These are phyloP conservation scores for Chloebia gouldiae DNA, from an alignment of 2,113 vertebrate genomes.

Conservation along the genomic window DNA sequence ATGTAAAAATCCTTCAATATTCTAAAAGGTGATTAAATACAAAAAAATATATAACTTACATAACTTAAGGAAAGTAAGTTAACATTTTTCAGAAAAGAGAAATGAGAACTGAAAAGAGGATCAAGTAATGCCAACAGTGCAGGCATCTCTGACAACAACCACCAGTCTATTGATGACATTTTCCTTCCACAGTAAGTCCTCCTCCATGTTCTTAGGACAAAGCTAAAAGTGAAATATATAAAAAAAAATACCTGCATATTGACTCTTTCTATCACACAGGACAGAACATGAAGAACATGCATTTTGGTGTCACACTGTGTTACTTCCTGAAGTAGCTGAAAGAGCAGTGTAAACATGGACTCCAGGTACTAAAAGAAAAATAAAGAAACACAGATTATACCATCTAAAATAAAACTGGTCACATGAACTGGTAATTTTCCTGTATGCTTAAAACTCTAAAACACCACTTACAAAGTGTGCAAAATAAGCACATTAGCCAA, in stretches of 20 bases:
- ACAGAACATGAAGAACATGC: conserved; percentile 96
- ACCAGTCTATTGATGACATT: not conserved
- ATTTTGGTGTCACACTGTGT: conserved; percentile 98
- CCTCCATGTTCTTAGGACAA: not conserved
- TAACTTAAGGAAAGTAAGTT: not conserved
- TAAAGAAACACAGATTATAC: not conserved
- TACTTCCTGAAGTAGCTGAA: conserved; percentile 94
- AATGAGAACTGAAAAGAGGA: not conserved
- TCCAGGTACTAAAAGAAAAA: conserved; percentile 86
- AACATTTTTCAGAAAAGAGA: not conserved
- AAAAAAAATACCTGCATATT: conserved; percentile 84
- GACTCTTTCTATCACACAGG: conserved; percentile 96
- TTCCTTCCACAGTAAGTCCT: not conserved
- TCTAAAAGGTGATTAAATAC: not conserved
- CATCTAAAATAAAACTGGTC: not conserved
- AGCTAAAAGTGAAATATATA: not conserved
- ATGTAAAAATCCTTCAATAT: not conserved
- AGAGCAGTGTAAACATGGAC: conserved; percentile 91
- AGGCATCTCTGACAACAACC: not conserved
- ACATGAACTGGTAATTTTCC: not conserved
- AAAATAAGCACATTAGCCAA: not conserved
- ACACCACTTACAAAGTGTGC: not conserved
- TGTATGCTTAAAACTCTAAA: not conserved
- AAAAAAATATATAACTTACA: not conserved
- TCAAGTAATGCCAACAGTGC: not conserved